Conservation (phyloP, 2,888 invertebrate species). For the Resseliella maxima region DNA sequence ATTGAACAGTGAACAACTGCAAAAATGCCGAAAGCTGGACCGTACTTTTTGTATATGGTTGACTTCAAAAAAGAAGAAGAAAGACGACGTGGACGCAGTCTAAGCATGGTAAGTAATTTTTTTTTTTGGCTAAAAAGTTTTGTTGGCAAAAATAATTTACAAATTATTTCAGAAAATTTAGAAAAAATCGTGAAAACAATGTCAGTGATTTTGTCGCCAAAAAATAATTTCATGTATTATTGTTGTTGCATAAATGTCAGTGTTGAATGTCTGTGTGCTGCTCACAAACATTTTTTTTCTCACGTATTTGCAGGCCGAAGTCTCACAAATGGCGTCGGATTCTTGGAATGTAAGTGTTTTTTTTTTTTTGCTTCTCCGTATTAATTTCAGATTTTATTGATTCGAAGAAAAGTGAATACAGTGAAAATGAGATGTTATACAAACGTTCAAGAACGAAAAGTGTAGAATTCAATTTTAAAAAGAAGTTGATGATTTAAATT, state of each 20-base stretch:
- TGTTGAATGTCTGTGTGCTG: neutral
- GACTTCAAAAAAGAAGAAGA: neutral
- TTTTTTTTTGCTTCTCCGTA: neutral
- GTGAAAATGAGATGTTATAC: neutral
- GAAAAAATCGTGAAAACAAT: neutral
- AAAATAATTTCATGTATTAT: neutral
- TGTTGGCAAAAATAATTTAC: neutral
- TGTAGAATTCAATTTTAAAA: too few species aligned
- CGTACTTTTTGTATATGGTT: slow-evolving; percentile 4
- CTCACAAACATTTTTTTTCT: neutral
- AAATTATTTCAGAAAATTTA: neutral
- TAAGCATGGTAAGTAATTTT: neutral
- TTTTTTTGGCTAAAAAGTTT: neutral
- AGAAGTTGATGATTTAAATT: neutral
- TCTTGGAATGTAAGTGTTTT: slow-evolving; percentile 4
- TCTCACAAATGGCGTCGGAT: slow-evolving; percentile 16
- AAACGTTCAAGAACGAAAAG: neutral
- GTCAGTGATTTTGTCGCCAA: neutral
- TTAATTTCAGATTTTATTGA: neutral
- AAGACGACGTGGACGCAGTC: neutral
- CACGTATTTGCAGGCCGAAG: slow-evolving; percentile 22
- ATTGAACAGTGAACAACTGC: neutral
- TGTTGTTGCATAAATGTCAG: neutral
- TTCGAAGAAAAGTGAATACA: neutral
- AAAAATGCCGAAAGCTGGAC: slow-evolving; percentile 41